Evolutionary conservation across 2,888 invertebrate species (phyloP).

Genomic region (Monopis laevigella): DNA sequence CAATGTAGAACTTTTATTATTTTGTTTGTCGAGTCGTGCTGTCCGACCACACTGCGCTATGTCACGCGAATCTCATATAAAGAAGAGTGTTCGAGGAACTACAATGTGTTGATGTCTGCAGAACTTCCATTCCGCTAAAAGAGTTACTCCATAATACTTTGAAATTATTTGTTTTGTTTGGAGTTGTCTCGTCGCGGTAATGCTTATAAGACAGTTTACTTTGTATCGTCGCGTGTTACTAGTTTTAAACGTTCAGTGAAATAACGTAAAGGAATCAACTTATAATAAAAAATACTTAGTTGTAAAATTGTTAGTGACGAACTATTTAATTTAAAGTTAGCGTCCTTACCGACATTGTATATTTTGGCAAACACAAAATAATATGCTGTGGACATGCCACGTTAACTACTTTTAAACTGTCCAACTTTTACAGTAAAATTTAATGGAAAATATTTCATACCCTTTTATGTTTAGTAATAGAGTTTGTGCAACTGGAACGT

Average conservation of each 20-base stretch:
- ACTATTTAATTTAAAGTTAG: not conserved
- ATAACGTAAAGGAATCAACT: too few species aligned
- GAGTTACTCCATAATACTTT: slow-evolving; percentile 29
- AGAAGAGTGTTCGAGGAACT: slow-evolving; percentile 30
- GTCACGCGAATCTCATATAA: slow-evolving; percentile 37
- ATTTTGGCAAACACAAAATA: slow-evolving; percentile 39
- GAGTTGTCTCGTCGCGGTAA: slow-evolving; percentile 1
- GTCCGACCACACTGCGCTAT: slow-evolving; percentile 22
- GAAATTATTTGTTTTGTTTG: slow-evolving; percentile 10
- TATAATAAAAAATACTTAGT: too few species aligned
- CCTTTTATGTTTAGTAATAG: too few species aligned
- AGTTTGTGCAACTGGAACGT: not conserved
- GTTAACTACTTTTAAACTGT: slow-evolving; percentile 2
- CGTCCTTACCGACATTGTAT: not conserved
- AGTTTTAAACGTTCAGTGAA: too few species aligned
- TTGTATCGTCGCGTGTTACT: not conserved
- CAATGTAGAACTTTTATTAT: too few species aligned
- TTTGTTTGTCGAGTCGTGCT: slow-evolving; percentile 1
- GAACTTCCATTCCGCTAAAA: slow-evolving; percentile 33
- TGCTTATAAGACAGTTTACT: not conserved
- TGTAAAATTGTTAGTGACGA: too few species aligned
- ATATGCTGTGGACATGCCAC: slow-evolving; percentile 37
- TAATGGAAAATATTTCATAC: too few species aligned
- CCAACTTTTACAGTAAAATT: not conserved
- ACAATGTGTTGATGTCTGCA: slow-evolving; percentile 32